Conservation (phyloP, 2,888 invertebrate species). For the Silvanus unidentatus region DNA sequence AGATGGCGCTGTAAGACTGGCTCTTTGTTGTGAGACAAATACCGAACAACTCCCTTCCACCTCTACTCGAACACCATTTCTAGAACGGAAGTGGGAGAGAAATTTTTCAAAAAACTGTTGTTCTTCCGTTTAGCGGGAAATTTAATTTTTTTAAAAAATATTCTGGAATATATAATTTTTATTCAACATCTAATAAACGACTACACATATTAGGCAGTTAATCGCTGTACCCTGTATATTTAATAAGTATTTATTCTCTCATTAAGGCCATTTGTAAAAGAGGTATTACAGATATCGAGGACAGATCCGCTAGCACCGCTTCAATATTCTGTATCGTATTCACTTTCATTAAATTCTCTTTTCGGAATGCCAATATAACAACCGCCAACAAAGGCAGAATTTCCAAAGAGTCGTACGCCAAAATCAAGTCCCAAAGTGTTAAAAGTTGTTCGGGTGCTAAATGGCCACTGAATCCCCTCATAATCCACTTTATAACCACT, state of each 20-base stretch:
- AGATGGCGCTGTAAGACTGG: slow-evolving; percentile 2
- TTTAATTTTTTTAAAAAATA: slow-evolving; percentile 10
- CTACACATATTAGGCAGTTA: too few species aligned
- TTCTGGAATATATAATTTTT: not conserved
- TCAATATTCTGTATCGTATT: slow-evolving; percentile 74
- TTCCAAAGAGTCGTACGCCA: slow-evolving; percentile 89
- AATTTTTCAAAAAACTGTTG: slow-evolving; percentile 3
- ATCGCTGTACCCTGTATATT: too few species aligned
- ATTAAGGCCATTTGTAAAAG: slow-evolving; percentile 74
- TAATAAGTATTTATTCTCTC: slow-evolving; percentile 48
- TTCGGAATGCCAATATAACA: slow-evolving; percentile 77
- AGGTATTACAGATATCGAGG: slow-evolving; percentile 80
- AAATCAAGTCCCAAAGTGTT: slow-evolving; percentile 85
- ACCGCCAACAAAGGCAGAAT: slow-evolving; percentile 81
- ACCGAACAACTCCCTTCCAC: too few species aligned
- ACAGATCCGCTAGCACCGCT: slow-evolving; percentile 81
- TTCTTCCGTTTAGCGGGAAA: slow-evolving; percentile 8
- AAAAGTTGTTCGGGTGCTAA: slow-evolving; percentile 87
- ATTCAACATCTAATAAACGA: too few species aligned
- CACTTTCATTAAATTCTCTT: slow-evolving; percentile 74
- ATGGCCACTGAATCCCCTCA: slow-evolving; percentile 93
- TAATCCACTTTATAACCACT: slow-evolving; percentile 93
- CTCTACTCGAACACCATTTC: too few species aligned
- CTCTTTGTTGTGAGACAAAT: too few species aligned
- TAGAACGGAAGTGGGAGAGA: too few species aligned